Evolutionary conservation across 2,113 vertebrate species (phyloP).

Genomic region (Corydoras sp.): DNA sequence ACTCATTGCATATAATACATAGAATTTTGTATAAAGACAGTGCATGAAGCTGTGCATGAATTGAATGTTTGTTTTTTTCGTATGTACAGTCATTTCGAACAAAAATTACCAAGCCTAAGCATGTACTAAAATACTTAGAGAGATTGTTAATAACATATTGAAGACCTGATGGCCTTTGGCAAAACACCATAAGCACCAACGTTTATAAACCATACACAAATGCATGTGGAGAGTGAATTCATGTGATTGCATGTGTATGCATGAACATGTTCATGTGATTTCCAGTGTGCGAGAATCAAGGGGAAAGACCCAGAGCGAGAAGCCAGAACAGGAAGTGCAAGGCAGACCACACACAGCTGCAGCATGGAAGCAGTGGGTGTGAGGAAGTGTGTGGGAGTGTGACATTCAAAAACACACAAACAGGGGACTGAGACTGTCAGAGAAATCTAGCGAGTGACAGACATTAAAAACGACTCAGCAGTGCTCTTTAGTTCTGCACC

Average conservation of each 20-base stretch:
- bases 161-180: too few species aligned
- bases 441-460: slow-evolving; percentile 1
- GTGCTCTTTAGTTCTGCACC: too few species aligned
- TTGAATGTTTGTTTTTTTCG: too few species aligned
- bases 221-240: slow-evolving; percentile 1
- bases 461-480: too few species aligned
- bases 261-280: slow-evolving; percentile 37
- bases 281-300: slow-evolving; percentile 30
- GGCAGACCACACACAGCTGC: slow-evolving; percentile 50
- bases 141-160: too few species aligned
- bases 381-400: slow-evolving; percentile 52
- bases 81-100: too few species aligned
- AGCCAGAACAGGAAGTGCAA: slow-evolving; percentile 49
- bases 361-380: slow-evolving; percentile 48
- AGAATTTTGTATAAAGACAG: too few species aligned
- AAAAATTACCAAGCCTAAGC: too few species aligned
- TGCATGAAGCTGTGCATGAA: too few species aligned
- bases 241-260: slow-evolving; percentile 20
- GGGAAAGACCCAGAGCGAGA: slow-evolving; percentile 43
- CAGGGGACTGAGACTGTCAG: slow-evolving; percentile 12
- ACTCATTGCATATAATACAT: too few species aligned
- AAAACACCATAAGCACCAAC: too few species aligned
- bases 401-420: slow-evolving; percentile 47
- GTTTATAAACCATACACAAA: too few species aligned
- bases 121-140: neutral